phyloP scores from a whole-genome alignment of 2,797 vertebrate genomes.

The Anomalospiza imberbis region DNA sequence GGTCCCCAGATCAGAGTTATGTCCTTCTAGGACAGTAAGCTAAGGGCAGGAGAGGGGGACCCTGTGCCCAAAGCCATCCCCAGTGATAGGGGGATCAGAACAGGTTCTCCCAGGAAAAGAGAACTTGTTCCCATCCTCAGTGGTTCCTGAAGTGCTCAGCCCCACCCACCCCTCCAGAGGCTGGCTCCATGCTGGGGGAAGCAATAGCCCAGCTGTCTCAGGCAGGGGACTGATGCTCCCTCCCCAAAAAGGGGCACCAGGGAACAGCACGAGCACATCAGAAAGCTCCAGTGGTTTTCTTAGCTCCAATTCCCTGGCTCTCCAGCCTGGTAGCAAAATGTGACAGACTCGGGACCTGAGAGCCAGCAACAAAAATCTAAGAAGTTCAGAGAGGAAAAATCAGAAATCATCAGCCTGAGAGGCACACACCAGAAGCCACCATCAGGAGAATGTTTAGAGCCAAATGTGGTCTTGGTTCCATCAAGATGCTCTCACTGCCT shows the following conservation, averaged over 20 bases:
- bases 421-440: not conserved
- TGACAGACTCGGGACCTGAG: accelerated
- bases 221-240: not conserved
- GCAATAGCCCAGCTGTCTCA: not conserved
- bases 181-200: not conserved
- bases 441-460: not conserved
- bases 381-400: not conserved
- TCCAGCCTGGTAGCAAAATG: not conserved
- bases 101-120: not conserved
- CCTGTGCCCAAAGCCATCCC: not conserved
- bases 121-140: accelerated
- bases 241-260: not conserved
- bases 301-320: not conserved
- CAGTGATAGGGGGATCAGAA: not conserved
- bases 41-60: not conserved
- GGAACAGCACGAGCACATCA: accelerated
- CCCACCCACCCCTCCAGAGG: not conserved
- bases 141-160: not conserved
- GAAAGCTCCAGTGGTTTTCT: not conserved
- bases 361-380: not conserved
- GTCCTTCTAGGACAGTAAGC: not conserved
- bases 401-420: not conserved
- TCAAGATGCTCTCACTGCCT: not conserved
- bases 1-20: not conserved
- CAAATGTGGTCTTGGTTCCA: not conserved